phyloP scores from a whole-genome alignment of 2,888 invertebrate genomes.

The Pollenia griseotomentosa region DNA sequence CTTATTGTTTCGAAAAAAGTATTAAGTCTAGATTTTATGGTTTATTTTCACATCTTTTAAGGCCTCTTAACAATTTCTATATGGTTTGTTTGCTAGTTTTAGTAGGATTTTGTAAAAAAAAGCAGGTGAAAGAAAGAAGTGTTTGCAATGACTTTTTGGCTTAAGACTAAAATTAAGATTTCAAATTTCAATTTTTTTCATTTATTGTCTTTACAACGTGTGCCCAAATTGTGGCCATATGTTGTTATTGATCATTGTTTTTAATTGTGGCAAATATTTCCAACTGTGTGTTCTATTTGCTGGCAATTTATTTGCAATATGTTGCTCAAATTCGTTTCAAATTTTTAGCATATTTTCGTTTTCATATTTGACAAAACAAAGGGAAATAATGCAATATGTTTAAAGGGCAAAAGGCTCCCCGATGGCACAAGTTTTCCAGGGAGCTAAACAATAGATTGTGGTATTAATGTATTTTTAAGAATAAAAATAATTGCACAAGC shows the following conservation, averaged over 20 bases:
- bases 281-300: constrained; percentile 51
- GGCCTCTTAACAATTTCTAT: constrained; percentile 3
- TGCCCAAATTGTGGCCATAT: constrained; percentile 67
- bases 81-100: constrained; percentile 19
- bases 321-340: constrained; percentile 43
- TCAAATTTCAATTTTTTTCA: constrained; percentile 28
- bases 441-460: too few relatives aligned
- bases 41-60: constrained; percentile 55
- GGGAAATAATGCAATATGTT: neutral
- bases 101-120: constrained; percentile 4
- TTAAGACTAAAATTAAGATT: constrained; percentile 28
- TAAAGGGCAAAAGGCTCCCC: too few relatives aligned
- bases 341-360: constrained; percentile 15
- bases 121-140: constrained; percentile 55
- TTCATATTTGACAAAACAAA: neutral
- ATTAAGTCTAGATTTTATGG: constrained; percentile 58
- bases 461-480: too few relatives aligned
- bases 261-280: constrained; percentile 33
- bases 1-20: neutral
- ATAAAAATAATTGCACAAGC: too few relatives aligned
- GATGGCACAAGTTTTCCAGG: too few relatives aligned
- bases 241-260: constrained; percentile 2
- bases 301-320: constrained; percentile 44
- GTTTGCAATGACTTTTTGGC: constrained; percentile 12
- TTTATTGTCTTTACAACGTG: constrained; percentile 46